Evolutionary conservation across 2,797 vertebrate genomes (phyloP).

Genomic region (Bryconaethiops microstoma): DNA sequence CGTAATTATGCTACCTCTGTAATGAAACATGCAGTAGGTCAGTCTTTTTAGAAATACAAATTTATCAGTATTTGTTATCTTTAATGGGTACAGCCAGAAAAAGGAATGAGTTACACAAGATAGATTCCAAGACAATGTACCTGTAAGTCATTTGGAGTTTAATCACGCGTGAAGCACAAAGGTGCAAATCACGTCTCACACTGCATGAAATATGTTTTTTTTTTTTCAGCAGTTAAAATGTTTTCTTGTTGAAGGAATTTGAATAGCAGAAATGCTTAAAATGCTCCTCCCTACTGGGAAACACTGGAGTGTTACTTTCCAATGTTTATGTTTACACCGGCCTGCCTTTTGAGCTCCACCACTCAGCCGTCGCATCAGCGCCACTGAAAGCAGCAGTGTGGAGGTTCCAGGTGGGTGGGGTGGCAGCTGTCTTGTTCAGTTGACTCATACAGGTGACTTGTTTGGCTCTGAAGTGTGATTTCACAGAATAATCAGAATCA

Average conservation of each 20-base stretch:
- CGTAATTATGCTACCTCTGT: too few species aligned
- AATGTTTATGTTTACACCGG: conserved; percentile 7
- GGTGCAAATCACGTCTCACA: too few species aligned
- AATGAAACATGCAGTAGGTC: too few species aligned
- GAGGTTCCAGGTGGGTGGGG: conserved; percentile 20
- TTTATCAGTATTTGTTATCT: too few species aligned
- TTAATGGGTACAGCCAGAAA: too few species aligned
- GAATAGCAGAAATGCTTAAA: not conserved
- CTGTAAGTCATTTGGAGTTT: too few species aligned
- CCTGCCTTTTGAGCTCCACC: conserved; percentile 1
- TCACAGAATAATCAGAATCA: conserved; percentile 26
- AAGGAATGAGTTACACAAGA: too few species aligned
- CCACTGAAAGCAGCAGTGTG: conserved; percentile 19
- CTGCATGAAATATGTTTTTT: too few species aligned
- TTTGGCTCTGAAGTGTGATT: conserved; percentile 41
- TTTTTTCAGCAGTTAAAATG: too few species aligned
- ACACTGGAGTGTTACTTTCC: conserved; percentile 15
- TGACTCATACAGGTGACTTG: conserved; percentile 31
- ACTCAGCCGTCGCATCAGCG: not conserved
- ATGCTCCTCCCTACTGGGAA: not conserved
- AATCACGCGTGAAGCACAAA: too few species aligned
- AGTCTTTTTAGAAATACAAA: too few species aligned
- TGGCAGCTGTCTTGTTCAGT: conserved; percentile 9
- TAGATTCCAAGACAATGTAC: too few species aligned
- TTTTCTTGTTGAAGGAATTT: not conserved